These are phyloP conservation scores for Lycocerus yunnanus DNA, from an alignment of 2,888 invertebrate species.

Conservation along the genomic window DNA sequence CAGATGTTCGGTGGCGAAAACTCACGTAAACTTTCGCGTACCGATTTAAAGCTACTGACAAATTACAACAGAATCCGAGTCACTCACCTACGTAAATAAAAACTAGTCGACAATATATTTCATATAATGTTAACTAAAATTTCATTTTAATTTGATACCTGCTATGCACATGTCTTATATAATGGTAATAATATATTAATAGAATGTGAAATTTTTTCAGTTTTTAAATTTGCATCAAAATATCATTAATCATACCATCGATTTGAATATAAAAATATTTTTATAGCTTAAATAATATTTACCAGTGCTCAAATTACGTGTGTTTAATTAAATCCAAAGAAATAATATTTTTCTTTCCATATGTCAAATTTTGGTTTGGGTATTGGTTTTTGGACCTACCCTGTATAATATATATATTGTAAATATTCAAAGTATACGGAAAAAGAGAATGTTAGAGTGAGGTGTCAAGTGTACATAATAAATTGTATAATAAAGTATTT, in stretches of 20 bases:
- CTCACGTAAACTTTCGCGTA: constrained; percentile 30
- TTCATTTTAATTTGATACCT: constrained; percentile 12
- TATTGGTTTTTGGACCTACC: background rate
- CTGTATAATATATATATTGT: background rate
- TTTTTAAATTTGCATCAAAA: background rate
- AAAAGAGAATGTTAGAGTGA: too few relatives aligned
- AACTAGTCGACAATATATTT: constrained; percentile 24
- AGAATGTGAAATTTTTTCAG: background rate
- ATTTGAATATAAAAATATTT: background rate
- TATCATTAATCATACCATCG: background rate
- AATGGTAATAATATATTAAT: background rate
- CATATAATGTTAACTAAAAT: background rate
- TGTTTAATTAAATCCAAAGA: background rate
- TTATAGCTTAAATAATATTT: background rate
- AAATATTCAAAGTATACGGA: background rate
- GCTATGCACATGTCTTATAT: background rate
- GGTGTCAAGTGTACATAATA: too few relatives aligned
- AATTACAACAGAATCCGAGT: constrained; percentile 28
- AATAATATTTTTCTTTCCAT: background rate
- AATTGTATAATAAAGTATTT: too few relatives aligned
- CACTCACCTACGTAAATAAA: constrained; percentile 34
- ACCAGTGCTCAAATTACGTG: background rate
- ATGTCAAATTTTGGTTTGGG: background rate
- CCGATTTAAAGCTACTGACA: constrained; percentile 29
- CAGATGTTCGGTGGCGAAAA: constrained; percentile 23